These are phyloP conservation scores for Radopholus similis DNA, from an alignment of 1,140 invertebrate genomes.

Conservation along the genomic window DNA sequence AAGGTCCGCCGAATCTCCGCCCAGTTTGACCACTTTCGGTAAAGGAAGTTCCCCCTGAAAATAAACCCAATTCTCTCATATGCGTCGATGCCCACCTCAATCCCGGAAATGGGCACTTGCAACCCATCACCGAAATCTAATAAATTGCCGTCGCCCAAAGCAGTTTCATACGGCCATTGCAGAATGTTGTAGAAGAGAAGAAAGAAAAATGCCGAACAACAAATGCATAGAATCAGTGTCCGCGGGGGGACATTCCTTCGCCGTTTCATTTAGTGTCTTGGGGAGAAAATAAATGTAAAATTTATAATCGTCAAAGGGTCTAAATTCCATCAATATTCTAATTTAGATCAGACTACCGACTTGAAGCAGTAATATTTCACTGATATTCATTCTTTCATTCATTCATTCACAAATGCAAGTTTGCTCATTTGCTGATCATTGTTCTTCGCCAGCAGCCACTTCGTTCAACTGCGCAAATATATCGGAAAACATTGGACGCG, in stretches of 20 bases:
- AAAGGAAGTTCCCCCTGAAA: too few relatives aligned
- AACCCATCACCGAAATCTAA: too few relatives aligned
- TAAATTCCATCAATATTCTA: too few relatives aligned
- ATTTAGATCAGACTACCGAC: not conserved
- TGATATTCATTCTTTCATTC: not conserved
- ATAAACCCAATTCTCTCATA: too few relatives aligned
- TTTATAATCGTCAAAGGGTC: too few relatives aligned
- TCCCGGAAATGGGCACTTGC: too few relatives aligned
- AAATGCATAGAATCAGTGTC: not conserved
- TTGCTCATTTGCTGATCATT: too few relatives aligned
- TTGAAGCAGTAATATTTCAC: not conserved
- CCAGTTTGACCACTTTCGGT: not conserved
- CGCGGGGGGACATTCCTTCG: not conserved
- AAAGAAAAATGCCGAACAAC: not conserved
- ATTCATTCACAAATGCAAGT: too few relatives aligned
- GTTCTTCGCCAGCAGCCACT: too few relatives aligned
- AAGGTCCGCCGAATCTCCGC: not conserved
- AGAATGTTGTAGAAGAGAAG: not conserved
- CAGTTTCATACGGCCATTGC: not conserved
- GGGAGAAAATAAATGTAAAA: too few relatives aligned
- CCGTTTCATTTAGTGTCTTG: not conserved
- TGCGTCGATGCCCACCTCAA: too few relatives aligned
- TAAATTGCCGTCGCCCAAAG: too few relatives aligned
- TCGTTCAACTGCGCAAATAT: conserved; percentile 27
- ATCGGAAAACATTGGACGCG: conserved; percentile 38